These are phyloP conservation scores for Mesodorylaimus sp. DNA, from an alignment of 2,888 invertebrate genomes.

Conservation along the genomic window DNA sequence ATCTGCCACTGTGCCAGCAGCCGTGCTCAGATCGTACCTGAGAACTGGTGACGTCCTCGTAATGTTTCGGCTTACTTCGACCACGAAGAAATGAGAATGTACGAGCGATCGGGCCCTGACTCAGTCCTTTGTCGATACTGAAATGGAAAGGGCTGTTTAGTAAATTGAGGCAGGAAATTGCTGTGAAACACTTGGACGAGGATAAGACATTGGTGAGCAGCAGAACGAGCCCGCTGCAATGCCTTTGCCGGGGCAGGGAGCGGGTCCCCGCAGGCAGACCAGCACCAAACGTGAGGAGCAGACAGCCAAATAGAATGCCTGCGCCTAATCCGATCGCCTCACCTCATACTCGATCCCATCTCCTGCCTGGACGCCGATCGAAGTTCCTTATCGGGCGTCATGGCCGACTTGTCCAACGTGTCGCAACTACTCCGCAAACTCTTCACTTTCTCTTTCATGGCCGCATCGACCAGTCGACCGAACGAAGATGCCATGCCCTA, in stretches of 20 bases:
- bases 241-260: too few species aligned
- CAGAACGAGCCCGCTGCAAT: too few species aligned
- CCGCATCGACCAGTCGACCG: not conserved
- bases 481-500: too few species aligned
- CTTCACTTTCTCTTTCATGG: not conserved
- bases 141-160: too few species aligned
- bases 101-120: slow-evolving; percentile 13
- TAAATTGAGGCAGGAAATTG: too few species aligned
- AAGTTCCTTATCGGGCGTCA: not conserved
- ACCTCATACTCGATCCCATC: not conserved
- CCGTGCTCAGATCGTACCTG: too few species aligned
- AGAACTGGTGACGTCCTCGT: not conserved
- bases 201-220: too few species aligned
- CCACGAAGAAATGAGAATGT: slow-evolving; percentile 13
- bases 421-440: not conserved
- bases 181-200: too few species aligned
- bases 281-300: too few species aligned
- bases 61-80: slow-evolving; percentile 1
- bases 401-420: not conserved
- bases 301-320: too few species aligned
- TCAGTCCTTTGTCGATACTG: slow-evolving; percentile 28
- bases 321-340: not conserved
- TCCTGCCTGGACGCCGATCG: not conserved
- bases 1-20: too few species aligned
- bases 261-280: too few species aligned